phyloP scores from a whole-genome alignment of 2,888 invertebrate species.

The Callimorpha dominula region DNA sequence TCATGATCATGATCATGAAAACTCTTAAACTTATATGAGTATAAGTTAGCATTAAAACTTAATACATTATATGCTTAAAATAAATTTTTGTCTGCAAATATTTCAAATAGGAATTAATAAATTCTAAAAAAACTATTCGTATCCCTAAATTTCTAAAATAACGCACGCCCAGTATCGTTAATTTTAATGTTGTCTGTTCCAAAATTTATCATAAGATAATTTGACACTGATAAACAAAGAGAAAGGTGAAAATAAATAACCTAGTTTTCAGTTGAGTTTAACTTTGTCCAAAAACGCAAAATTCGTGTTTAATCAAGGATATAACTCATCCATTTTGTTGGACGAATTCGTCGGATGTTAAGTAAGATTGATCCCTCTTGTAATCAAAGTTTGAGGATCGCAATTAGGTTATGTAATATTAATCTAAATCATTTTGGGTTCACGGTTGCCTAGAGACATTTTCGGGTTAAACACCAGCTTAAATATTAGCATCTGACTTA shows the following conservation, averaged over 20 bases:
- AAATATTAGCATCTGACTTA: not conserved
- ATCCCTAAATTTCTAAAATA: not conserved
- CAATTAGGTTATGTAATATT: conserved; percentile 16
- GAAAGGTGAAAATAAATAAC: not conserved
- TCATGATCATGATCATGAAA: no score
- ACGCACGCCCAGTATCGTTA: not conserved
- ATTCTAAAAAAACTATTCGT: no score
- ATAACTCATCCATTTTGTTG: conserved; percentile 25
- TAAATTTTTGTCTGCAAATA: no score
- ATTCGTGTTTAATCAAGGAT: conserved; percentile 23
- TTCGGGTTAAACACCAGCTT: not conserved
- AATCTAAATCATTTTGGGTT: conserved; percentile 7
- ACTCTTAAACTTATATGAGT: no score
- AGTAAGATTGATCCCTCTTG: conserved; percentile 30
- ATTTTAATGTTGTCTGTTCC: not conserved
- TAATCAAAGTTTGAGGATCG: conserved; percentile 21
- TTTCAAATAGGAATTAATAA: no score
- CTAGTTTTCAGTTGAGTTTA: not conserved
- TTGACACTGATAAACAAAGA: not conserved
- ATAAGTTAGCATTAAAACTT: no score
- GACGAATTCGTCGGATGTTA: conserved; percentile 29
- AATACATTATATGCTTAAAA: no score
- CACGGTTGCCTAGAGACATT: not conserved
- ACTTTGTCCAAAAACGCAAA: conserved; percentile 26
- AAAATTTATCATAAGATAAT: not conserved